Evolutionary conservation across 2,113 vertebrate genomes (phyloP), one percentile per base, ranked within the genome.

Genomic region (Hystrix brachyura): DNA sequence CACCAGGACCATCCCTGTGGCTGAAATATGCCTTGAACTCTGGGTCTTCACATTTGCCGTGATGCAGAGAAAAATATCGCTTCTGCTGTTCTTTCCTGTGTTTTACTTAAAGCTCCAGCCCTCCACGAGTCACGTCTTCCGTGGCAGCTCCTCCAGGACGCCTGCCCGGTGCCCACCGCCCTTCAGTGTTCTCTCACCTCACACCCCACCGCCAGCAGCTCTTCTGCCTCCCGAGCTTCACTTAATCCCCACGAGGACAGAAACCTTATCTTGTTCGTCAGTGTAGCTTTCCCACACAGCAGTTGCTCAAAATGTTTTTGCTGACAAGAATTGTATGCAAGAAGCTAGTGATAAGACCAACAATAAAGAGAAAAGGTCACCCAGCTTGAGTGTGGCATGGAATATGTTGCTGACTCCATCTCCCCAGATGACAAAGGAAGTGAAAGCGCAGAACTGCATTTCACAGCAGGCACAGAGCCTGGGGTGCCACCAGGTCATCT

Each of bases 171-270:
- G 18, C 0, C 25, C 14, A 79, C 19, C 27, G 12, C 6, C 80
- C 17, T 29, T 6, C 55, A 48, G 0, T 43, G 1, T 0, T 43
- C 32, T 72, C 21, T 17, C 1, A 1, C 2, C 51, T 43, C 38
- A 25, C 14, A 3, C 8, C 15, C 51, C 3, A 11, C 57, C 9
- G 0, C 12, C 12, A 1, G 10, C 5, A 4, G 9, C 7, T 10
- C 14, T 57, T 62, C n/a, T 55, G 23, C 43, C 13, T 62, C 34
- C 21, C 29, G 17, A n/a, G 13, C 7, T 90, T 38, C 8, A 13
- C 21, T 55, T 34, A 25, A 76, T 86, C 3, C 25, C 14, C 9
- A 2, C 6, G 7, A 69, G 17, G 34, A 87, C 2, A 82, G 59
- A 81, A 93, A n/a, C 21, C 3, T 38, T 46, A 84, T n/a, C 34